These are phyloP conservation scores for Sander vitreus DNA, from an alignment of 2,113 vertebrate species.

Conservation along the genomic window DNA sequence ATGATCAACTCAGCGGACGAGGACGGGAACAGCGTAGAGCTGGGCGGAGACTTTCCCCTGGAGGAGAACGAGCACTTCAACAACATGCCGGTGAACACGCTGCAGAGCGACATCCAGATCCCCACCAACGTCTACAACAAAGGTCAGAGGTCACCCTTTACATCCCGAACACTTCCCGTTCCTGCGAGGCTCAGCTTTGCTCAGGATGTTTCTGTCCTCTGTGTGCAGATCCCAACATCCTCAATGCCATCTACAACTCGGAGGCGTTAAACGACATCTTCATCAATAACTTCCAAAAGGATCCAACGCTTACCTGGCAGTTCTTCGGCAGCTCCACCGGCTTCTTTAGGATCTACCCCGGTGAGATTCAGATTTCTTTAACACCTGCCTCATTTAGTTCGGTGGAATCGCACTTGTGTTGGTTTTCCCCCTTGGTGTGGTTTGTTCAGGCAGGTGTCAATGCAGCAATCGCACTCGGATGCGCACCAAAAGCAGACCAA, in stretches of 20 bases:
- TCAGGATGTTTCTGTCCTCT: not conserved
- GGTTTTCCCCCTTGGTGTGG: no score
- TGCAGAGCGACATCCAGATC: constrained; percentile 92
- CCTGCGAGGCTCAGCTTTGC: not conserved
- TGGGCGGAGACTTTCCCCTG: constrained; percentile 92
- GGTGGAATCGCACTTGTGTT: no score
- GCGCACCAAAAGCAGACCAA: no score
- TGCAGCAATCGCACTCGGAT: no score
- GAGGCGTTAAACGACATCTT: constrained; percentile 96
- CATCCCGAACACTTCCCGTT: no score
- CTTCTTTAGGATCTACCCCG: constrained; percentile 97
- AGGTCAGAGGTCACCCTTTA: constrained; percentile 82
- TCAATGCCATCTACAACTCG: constrained; percentile 97
- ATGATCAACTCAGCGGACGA: constrained; percentile 91
- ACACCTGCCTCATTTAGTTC: no score
- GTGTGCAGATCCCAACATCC: constrained; percentile 90
- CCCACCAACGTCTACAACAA: constrained; percentile 98
- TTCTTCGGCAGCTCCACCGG: constrained; percentile 96
- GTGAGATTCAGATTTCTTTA: constrained; percentile 67
- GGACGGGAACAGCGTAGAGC: constrained; percentile 88
- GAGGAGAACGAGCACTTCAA: constrained; percentile 96
- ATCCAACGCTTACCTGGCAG: constrained; percentile 97
- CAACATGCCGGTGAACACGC: constrained; percentile 92
- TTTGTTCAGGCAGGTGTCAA: no score
- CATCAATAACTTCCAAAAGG: constrained; percentile 93